Base-by-base conservation (phyloP, 2,113 vertebrate genomes). In the Calyptommatus sinebrachiatus region DNA sequence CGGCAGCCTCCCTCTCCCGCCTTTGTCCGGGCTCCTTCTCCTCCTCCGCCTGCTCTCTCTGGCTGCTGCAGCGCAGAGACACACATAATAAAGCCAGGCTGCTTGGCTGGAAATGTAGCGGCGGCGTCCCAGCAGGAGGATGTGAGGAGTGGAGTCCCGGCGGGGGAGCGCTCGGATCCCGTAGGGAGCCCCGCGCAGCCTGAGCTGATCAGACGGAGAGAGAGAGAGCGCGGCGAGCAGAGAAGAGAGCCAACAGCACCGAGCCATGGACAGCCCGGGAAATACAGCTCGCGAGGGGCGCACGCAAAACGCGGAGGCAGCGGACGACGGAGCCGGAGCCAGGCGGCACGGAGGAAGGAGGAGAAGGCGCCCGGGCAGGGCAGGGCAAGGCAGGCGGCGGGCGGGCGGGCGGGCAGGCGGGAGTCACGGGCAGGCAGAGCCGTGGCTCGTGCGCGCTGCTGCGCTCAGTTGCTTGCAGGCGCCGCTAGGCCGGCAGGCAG, bases 11-110 rank as follows among this genome's bases (percentile, higher is more conserved):
- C 96, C 95, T 96, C 96, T 97, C 95, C 97, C 96, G 96, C 97
- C 97, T 98, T 98, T 98, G 97, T 98, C 97, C 97, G 97, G 97
- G 98, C 97, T 97, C 96, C 96, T 96, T 97, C 96, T 96, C 97
- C 96, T 96, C 97, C 97, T 97, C 96, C 96, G 97, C 96, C 96
- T 96, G 96, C 96, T 97, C 97, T 97, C 97, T 97, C 97, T 98
- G 97, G 97, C 97, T 97, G 97, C 97, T 98, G 97, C 97, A 97
- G 96, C 97, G 97, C 97, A 97, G 96, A 97, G 96, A 97, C 97
- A 99, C 98, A 98, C 98, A 98, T 99, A 98, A 97, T 99, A 99
- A 97, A 98, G 98, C 97, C 97, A 97, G 97, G 97, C 97, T 98
- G 97, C 97, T 98, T 98, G 97, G 97, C 98, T 99, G 97, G 96